These are phyloP conservation scores for Psylliodes chrysocephalus DNA, from an alignment of 2,888 invertebrate genomes.

Conservation along the genomic window DNA sequence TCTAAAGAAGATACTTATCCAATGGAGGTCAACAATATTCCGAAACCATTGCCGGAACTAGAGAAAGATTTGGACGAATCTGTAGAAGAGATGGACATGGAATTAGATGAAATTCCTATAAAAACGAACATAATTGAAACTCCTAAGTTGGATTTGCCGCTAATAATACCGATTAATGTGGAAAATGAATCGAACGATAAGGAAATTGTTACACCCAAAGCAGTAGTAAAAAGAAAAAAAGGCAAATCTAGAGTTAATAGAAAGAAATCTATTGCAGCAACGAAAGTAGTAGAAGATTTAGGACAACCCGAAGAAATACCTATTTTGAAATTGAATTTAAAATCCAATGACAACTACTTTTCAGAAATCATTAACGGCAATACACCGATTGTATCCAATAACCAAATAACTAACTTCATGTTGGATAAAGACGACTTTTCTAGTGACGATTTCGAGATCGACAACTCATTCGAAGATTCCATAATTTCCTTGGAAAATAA, in stretches of 20 bases:
- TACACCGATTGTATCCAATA: background rate
- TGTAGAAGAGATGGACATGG: constrained; percentile 54
- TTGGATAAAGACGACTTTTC: constrained; percentile 7
- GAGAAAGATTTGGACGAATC: constrained; percentile 44
- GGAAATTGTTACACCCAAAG: no score
- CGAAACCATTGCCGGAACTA: background rate
- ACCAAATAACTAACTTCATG: background rate
- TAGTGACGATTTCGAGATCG: constrained; percentile 2
- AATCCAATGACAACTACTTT: background rate
- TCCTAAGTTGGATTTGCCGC: constrained; percentile 23
- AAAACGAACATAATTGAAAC: constrained; percentile 50
- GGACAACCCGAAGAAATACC: constrained; percentile 9
- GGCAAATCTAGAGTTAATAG: constrained; percentile 23
- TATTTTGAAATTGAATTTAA: constrained; percentile 4
- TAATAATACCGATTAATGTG: background rate
- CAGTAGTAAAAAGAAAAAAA: no score
- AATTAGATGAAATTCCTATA: constrained; percentile 51
- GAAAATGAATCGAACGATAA: no score
- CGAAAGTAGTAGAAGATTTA: background rate
- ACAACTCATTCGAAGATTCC: constrained; percentile 13
- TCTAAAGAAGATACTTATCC: constrained; percentile 31
- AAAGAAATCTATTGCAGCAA: background rate
- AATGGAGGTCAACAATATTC: constrained; percentile 2
- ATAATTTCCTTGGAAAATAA: constrained; percentile 6
- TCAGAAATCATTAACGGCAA: background rate